Percentiles rank a stretch among this genome's conserved stretches.
phyloP scores from a whole-genome alignment of 2,113 vertebrate genomes.

The Genyomyrus donnyi region DNA sequence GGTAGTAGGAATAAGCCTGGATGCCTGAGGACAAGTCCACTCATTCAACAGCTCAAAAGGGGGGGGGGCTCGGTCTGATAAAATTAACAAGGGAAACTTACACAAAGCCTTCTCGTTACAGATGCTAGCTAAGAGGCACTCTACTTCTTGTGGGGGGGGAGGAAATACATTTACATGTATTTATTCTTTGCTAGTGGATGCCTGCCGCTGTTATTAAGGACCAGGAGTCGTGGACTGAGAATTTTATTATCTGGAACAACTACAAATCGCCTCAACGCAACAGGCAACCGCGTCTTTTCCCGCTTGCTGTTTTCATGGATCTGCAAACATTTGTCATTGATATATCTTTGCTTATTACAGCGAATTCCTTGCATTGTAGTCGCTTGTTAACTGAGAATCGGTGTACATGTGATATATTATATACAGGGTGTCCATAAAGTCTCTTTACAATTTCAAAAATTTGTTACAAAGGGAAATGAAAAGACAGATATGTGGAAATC shows the following conservation, averaged over 20 bases:
- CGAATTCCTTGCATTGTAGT: not conserved
- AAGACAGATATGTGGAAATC: no score
- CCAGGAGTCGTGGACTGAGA: slow-evolving; percentile 2
- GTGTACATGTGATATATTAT: not conserved
- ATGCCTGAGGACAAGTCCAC: slow-evolving; percentile 78
- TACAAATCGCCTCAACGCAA: not conserved
- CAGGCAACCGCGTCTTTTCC: not conserved
- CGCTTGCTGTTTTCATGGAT: not conserved
- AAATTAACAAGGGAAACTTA: slow-evolving; percentile 73
- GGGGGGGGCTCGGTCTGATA: slow-evolving; percentile 68
- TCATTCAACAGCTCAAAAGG: slow-evolving; percentile 59
- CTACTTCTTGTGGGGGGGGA: slow-evolving; percentile 48
- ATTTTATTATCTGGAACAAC: not conserved
- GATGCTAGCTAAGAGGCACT: slow-evolving; percentile 74
- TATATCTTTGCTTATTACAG: not conserved
- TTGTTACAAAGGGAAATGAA: no score
- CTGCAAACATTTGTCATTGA: not conserved
- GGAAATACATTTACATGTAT: slow-evolving; percentile 69
- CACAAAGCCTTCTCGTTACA: slow-evolving; percentile 66
- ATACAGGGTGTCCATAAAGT: no score
- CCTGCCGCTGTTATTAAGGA: slow-evolving; percentile 17
- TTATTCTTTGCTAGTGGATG: slow-evolving; percentile 48
- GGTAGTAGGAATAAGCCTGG: slow-evolving; percentile 62
- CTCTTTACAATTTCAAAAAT: no score
- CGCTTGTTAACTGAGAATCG: not conserved